phyloP scores from a whole-genome alignment of 1,140 invertebrate genomes.

The Papilio dardanus region DNA sequence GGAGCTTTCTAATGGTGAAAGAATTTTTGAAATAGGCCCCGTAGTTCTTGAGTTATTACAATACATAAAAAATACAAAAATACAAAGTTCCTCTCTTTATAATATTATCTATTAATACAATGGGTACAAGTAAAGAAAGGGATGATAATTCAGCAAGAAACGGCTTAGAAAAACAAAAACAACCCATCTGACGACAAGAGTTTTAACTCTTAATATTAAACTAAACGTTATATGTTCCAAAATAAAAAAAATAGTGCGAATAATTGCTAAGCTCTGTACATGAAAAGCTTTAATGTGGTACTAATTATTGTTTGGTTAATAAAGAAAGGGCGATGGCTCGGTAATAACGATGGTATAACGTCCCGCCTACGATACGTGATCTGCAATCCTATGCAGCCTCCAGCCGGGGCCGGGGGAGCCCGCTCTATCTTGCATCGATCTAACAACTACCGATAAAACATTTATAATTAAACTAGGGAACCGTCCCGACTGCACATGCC shows the following conservation, averaged over 20 bases:
- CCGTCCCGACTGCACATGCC: not conserved
- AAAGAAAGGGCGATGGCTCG: slow-evolving; percentile 38
- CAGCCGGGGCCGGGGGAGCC: not conserved
- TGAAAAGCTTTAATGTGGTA: slow-evolving; percentile 15
- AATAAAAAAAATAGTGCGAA: not conserved
- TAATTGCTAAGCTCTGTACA: not conserved
- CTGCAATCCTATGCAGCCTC: slow-evolving; percentile 51
- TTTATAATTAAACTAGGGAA: not conserved
- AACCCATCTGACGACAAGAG: too few species aligned
- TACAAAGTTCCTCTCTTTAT: too few species aligned
- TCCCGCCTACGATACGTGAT: slow-evolving; percentile 57
- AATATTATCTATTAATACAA: too few species aligned
- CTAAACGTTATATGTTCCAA: not conserved
- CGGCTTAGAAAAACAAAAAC: too few species aligned
- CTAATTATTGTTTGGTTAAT: slow-evolving; percentile 41
- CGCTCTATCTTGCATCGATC: slow-evolving; percentile 35
- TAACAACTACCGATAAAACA: slow-evolving; percentile 20
- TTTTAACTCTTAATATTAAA: too few species aligned
- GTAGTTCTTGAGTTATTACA: too few species aligned
- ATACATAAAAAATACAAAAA: too few species aligned
- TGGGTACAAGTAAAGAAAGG: too few species aligned
- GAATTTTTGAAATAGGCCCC: too few species aligned
- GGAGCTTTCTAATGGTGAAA: too few species aligned
- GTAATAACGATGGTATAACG: slow-evolving; percentile 55
- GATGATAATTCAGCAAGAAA: too few species aligned